phyloP scores from a whole-genome alignment of 2,888 invertebrate genomes.

The Amblyjoppa proteus region DNA sequence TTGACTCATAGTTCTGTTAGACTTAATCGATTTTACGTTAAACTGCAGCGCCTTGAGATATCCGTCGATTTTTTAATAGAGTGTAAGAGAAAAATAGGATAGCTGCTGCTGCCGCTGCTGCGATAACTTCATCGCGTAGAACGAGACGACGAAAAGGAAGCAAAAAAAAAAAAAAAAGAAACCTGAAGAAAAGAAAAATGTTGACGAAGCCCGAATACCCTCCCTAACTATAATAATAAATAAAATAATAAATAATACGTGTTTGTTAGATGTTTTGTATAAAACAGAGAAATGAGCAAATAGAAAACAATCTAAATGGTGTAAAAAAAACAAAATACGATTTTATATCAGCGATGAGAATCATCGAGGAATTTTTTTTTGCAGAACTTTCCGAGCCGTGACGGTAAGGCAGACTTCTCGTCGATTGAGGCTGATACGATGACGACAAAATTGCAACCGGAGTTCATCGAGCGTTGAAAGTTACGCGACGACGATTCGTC shows the following conservation, averaged over 20 bases:
- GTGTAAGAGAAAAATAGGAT: conserved; percentile 40
- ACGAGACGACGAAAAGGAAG: conserved; percentile 29
- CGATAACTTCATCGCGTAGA: conserved; percentile 15
- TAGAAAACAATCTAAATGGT: conserved; percentile 72
- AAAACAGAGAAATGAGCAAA: conserved; percentile 79
- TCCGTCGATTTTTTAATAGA: conserved; percentile 53
- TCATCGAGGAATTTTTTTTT: too few relatives aligned
- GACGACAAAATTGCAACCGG: too few relatives aligned
- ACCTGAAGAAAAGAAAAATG: conserved; percentile 29
- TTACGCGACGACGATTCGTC: too few relatives aligned
- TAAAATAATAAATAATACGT: conserved; percentile 63
- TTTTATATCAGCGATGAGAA: neutral
- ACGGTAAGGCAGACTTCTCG: too few relatives aligned
- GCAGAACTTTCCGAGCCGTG: too few relatives aligned
- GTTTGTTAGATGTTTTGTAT: conserved; percentile 83
- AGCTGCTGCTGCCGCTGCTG: conserved; percentile 40
- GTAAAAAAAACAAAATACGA: conserved; percentile 29
- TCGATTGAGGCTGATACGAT: too few relatives aligned
- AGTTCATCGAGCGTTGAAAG: too few relatives aligned
- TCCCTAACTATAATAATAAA: conserved; percentile 49
- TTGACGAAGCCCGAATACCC: conserved; percentile 46
- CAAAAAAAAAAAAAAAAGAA: neutral
- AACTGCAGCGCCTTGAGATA: conserved; percentile 49
- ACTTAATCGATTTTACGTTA: neutral
- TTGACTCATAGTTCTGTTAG: conserved; percentile 2